These are phyloP conservation scores for Nomada lathburiana DNA, from an alignment of 2,888 invertebrate genomes.

Conservation along the genomic window DNA sequence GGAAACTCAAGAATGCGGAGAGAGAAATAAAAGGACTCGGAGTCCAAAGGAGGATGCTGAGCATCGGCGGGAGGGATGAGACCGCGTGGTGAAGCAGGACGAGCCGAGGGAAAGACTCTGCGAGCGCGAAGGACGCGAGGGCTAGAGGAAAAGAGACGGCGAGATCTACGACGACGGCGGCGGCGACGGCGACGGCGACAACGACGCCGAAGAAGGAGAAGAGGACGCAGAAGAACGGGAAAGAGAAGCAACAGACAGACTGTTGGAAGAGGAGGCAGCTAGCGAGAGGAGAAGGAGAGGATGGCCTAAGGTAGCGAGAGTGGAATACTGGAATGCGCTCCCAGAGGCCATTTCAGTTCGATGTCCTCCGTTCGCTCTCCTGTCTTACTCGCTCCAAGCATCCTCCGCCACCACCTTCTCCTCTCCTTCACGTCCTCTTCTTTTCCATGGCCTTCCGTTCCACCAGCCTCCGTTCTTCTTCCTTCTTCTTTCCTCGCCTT, in stretches of 20 bases:
- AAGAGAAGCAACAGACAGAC: slow-evolving; percentile 32
- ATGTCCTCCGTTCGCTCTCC: slow-evolving; percentile 82
- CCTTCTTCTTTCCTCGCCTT: slow-evolving; percentile 9
- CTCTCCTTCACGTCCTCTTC: slow-evolving; percentile 44
- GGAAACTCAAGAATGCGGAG: slow-evolving; percentile 76
- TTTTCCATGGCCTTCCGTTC: slow-evolving; percentile 36
- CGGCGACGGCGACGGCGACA: slow-evolving; percentile 18
- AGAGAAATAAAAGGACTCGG: slow-evolving; percentile 76
- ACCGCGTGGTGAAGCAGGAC: slow-evolving; percentile 33
- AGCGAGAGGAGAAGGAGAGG: slow-evolving; percentile 63
- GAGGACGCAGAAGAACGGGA: slow-evolving; percentile 49
- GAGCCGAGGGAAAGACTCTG: slow-evolving; percentile 31
- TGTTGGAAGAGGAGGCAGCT: slow-evolving; percentile 40
- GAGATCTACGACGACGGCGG: background rate
- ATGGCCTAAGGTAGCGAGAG: slow-evolving; percentile 81
- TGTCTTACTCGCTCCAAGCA: slow-evolving; percentile 74
- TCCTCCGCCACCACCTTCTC: slow-evolving; percentile 50
- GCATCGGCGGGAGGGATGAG: slow-evolving; percentile 57
- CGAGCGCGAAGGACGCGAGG: slow-evolving; percentile 23
- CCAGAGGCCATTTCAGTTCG: slow-evolving; percentile 84
- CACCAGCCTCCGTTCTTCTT: slow-evolving; percentile 26
- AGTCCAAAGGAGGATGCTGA: slow-evolving; percentile 72
- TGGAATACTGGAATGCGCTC: slow-evolving; percentile 83
- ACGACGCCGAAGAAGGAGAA: background rate
- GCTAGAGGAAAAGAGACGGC: slow-evolving; percentile 44